phyloP scores from a whole-genome alignment of 2,113 vertebrate species.

The Scolopax mira region DNA sequence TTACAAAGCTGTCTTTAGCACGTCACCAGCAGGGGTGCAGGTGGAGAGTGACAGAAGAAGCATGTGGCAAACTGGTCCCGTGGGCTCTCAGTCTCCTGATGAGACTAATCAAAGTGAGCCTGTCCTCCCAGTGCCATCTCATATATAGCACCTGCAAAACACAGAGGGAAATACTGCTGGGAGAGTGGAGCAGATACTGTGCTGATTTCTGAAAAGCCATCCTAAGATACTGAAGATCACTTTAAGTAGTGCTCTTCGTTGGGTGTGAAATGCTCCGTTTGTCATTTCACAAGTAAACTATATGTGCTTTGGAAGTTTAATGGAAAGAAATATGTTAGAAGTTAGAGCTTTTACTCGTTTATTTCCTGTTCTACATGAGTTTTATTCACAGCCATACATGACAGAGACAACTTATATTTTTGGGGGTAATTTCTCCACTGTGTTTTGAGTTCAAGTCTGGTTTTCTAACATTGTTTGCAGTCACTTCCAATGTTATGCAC shows the following conservation, averaged over 20 bases:
- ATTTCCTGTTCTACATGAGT: background rate
- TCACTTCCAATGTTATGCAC: accelerated
- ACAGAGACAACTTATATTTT: background rate
- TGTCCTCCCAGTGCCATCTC: background rate
- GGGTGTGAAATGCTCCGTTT: background rate
- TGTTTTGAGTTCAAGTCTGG: background rate
- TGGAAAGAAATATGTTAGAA: background rate
- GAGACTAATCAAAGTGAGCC: background rate
- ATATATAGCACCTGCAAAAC: background rate
- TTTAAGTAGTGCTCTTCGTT: background rate
- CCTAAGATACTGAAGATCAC: background rate
- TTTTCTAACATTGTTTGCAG: background rate
- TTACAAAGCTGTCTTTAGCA: background rate
- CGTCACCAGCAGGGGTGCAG: background rate
- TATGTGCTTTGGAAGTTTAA: background rate
- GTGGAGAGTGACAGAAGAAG: background rate
- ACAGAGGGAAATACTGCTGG: background rate
- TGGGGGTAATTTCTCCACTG: background rate
- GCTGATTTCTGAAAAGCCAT: background rate
- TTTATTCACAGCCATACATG: background rate
- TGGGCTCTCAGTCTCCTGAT: background rate
- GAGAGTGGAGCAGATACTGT: accelerated
- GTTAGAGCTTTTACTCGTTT: background rate
- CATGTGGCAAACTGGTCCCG: background rate
- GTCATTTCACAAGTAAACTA: background rate